Conservation (phyloP, 2,888 invertebrate species). For the Tigriopus californicus region DNA sequence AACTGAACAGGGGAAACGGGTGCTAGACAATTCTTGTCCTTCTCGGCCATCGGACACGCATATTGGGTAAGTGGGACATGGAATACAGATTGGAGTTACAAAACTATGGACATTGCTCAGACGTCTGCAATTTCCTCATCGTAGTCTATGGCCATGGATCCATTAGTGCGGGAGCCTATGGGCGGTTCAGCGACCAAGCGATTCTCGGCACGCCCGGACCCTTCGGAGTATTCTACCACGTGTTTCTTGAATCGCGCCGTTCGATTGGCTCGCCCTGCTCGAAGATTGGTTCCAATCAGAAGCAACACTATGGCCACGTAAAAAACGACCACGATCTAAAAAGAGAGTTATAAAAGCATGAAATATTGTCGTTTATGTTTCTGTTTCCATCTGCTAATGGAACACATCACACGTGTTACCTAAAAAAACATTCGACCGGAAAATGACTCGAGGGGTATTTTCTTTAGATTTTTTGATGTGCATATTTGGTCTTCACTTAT, state of each 20-base stretch:
- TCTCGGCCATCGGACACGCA: no score
- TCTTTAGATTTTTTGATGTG: no score
- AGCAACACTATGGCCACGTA: constrained; percentile 26
- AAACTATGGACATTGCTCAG: neutral
- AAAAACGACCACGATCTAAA: constrained; percentile 26
- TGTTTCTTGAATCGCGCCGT: constrained; percentile 7
- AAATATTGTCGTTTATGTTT: no score
- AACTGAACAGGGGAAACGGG: no score
- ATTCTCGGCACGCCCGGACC: neutral
- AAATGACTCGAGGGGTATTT: no score
- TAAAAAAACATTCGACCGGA: no score
- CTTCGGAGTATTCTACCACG: constrained; percentile 10
- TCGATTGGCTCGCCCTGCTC: constrained; percentile 2
- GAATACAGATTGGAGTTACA: no score
- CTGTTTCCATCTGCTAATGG: no score
- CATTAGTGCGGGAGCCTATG: neutral
- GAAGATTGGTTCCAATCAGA: constrained; percentile 25
- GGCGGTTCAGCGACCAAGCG: neutral
- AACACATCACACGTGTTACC: no score
- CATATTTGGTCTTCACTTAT: no score
- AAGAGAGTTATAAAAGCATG: neutral
- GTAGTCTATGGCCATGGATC: neutral
- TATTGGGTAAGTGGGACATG: no score
- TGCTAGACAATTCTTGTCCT: no score
- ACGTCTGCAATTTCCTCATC: constrained; percentile 10